Evolutionary conservation across 2,888 invertebrate genomes (phyloP), one percentile per base, ranked within the genome.

Genomic region (Galerucella nymphaeae): DNA sequence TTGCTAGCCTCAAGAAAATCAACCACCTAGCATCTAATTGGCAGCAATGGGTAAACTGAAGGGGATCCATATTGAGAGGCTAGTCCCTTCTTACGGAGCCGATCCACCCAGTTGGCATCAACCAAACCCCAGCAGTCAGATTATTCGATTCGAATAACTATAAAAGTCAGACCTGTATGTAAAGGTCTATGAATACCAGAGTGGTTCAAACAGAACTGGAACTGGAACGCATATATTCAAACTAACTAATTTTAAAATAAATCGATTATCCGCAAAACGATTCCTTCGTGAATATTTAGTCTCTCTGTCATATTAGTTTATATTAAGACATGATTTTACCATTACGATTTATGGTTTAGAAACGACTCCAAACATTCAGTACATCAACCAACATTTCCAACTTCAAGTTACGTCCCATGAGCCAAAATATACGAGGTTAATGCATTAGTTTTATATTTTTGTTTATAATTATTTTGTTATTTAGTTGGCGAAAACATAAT

Each of bases 371-470:
- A 30, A n/a, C 58, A 4, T 58, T 30, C 13, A 13, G 23, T 4
- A 58, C 14, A 14, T 68, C 62, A 23, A 30, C 59, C 59, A 30
- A 59, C 53, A 53, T 50, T 53, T 16, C 61, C 18, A 62, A 62
- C 68, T 68, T 53, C 38, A 14, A 68, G 30, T 63, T 64, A 23
- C 11, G 41, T 70, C 70, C 70, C 70, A 45, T 14, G 70, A 70
- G 70, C 41, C 42, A 64, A 45, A 70, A 64, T 70, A 70, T 64
- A 70, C 70, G 16, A 63, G 63, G 45, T 64, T 64, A 57, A 63
- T 70, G 41, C 57, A 63, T 70, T 70, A 70, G 45, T 57, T 42
- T 70, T 53, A n/a, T 65, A 38, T 64, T 70, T 68, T 68, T 68
- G 53, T 62, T 68, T 48, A 16, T 68, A 68, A 62, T 68, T 62